Evolutionary conservation across 2,113 vertebrate genomes (phyloP), one percentile per base, ranked within the genome.

Genomic region (Heterotis niloticus): DNA sequence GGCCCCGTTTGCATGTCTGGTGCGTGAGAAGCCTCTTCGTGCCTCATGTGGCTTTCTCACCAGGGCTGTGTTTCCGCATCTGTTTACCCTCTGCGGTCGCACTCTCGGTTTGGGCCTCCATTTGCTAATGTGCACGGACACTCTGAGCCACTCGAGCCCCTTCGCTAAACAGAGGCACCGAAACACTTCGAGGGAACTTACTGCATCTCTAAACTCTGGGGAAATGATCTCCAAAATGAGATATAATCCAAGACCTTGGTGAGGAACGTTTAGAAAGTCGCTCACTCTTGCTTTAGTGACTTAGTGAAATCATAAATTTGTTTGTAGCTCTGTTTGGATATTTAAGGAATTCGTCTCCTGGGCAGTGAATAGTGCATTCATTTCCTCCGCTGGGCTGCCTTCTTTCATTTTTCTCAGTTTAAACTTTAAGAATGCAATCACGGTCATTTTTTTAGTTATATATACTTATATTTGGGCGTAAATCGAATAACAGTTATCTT

Each of bases 251-350:
- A 28, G 60, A 14, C 75, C 23, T 17, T 16, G 54, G 64, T 69
- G 24, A 56, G 20, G 14, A 68, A 56, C 11, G 62, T 68, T 77
- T 68, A 54, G 4, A 57, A 44, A 26, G 18, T 77, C 56, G 44
- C 56, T 64, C 23, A 28, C 44, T 9, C 24, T 77, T 57, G 34
- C 73, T 34, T 75, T 57, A 51, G 69, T 78, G 65, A 74, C 20
- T 74, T 4, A 24, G 26, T 68, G 65, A 28, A 24, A 59, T 57
- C 64, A 68, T 16, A 51, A 66, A 51, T 77, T 23, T 66, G 52
- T 68, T 68, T 68, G 65, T 29, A 24, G 64, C 64, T 69, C 52
- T 28, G 66, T 24, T 65, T 24, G 29, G 16, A 69, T 67, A 17
- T 28, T 66, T 16, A 44, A 18, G 17, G 26, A 28, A 64, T 62